Base-by-base conservation (phyloP, 1,140 invertebrate genomes). In the Magallana angulata region DNA sequence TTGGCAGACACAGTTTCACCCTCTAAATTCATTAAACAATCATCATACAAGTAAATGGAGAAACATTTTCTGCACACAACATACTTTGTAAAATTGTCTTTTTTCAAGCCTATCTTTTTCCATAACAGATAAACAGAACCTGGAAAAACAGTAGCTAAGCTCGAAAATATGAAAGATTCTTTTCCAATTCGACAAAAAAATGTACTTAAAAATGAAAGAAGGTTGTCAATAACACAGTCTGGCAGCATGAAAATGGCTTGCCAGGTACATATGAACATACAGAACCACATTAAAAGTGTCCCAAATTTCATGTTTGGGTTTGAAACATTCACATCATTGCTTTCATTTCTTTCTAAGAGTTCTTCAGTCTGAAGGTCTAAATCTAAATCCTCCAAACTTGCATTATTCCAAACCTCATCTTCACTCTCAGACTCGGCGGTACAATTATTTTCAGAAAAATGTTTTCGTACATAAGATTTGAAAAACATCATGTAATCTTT, bases 41-140 rank as follows among this genome's bases (percentile, higher is more conserved):
- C 83, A n/a, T 76, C 64, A 87, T 84, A 87, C 24, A 24, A 16
- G 83, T 89, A 85, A 57, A 89, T 85, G 14, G 85, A 84, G 68
- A 58, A 89, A 68, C 85, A 89, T 84, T 89, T 89, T 84, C 58
- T 86, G 48, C 88, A 89, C 57, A 89, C 80, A 6, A 89, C 88
- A 83, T 80, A 89, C 48, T 84, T 82, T 58, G 12, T 18, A 89
- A 89, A 89, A 24, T 86, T 86, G 80, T 86, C 82, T 71, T 76
- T 86, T 64, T 86, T 82, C 24, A 59, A 18, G 12, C 60, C 81
- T 30, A 85, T 14, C 9, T 16, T 8, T 64, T 84, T 84, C 64
- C 57, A 89, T 24, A 89, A 14, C 36, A 82, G 57, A 86, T 86
- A 86, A 2, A 86, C 12, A 16, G 84, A 57, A 11, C 81, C 24